A percentile compares a stretch with the other conserved stretches of the same genome.
Evolutionary conservation across 2,113 vertebrate genomes (phyloP).

Genomic region (Sorex fumeus): DNA sequence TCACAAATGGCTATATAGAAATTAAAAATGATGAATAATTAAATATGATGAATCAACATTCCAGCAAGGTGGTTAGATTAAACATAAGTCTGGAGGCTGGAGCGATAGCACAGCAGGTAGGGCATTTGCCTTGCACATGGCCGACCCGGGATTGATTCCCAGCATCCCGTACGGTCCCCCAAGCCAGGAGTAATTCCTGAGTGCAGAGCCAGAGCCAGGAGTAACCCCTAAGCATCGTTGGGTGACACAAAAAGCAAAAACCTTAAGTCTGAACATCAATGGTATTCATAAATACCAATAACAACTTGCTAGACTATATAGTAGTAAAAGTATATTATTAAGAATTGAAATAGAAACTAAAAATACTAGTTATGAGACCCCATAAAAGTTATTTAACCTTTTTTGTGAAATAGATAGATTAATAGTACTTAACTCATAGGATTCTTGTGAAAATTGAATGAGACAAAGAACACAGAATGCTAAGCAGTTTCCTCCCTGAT

Average conservation of each 20-base stretch:
- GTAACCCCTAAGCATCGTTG: no score
- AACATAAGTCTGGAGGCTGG: not conserved
- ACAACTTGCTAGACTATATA: slow-evolving; percentile 32
- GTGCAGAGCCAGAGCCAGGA: no score
- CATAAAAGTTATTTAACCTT: slow-evolving; percentile 21
- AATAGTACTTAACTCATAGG: not conserved
- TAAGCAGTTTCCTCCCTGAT: slow-evolving; percentile 2
- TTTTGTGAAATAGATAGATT: not conserved
- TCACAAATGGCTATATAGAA: no score
- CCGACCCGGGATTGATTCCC: no score
- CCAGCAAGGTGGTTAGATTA: not conserved
- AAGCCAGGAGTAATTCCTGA: no score
- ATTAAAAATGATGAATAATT: no score
- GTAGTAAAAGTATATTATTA: not conserved
- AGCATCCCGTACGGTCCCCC: no score
- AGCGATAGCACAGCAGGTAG: no score
- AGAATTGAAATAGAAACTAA: not conserved
- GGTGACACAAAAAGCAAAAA: no score
- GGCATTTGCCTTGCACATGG: no score
- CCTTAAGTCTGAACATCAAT: not conserved
- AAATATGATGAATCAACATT: not conserved
- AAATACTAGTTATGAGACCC: not conserved
- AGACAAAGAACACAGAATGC: not conserved
- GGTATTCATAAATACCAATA: not conserved
- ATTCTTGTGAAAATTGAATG: not conserved